Evolutionary conservation across 2,797 vertebrate genomes (phyloP).

Genomic region (Vespertilio murinus): DNA sequence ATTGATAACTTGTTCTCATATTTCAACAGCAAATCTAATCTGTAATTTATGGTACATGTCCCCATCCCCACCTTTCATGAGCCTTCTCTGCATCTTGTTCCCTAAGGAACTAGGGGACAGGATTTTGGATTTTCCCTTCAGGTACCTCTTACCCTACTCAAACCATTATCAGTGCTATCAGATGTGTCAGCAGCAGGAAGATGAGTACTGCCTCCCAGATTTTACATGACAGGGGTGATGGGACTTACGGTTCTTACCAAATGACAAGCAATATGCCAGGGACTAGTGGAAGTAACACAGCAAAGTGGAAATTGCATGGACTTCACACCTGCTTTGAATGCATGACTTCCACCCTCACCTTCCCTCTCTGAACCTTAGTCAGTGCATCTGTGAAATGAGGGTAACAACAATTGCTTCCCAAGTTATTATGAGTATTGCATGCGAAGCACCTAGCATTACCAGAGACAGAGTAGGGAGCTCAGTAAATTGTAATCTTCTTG

Average conservation of each 20-base stretch:
- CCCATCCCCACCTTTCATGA: not conserved
- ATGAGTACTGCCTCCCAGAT: not conserved
- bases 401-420: not conserved
- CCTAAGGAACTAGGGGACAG: not conserved
- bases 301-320: not conserved
- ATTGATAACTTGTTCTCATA: not conserved
- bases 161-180: not conserved
- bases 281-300: not conserved
- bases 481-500: not conserved
- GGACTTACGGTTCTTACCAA: not conserved
- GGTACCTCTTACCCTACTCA: not conserved
- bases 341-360: not conserved
- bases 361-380: not conserved
- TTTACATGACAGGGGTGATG: not conserved
- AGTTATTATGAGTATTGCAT: not conserved
- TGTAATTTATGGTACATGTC: not conserved
- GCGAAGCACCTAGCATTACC: not conserved
- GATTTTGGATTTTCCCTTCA: slow-evolving; percentile 7
- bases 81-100: slow-evolving; percentile 22
- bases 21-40: not conserved
- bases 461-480: not conserved
- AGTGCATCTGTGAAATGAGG: not conserved
- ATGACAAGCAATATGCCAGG: not conserved
- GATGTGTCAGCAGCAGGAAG: not conserved
- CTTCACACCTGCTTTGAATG: not conserved